Percentiles rank a stretch among this genome's conserved stretches.
phyloP scores from a whole-genome alignment of 2,888 invertebrate genomes.

The Caenorhabditis japonica region DNA sequence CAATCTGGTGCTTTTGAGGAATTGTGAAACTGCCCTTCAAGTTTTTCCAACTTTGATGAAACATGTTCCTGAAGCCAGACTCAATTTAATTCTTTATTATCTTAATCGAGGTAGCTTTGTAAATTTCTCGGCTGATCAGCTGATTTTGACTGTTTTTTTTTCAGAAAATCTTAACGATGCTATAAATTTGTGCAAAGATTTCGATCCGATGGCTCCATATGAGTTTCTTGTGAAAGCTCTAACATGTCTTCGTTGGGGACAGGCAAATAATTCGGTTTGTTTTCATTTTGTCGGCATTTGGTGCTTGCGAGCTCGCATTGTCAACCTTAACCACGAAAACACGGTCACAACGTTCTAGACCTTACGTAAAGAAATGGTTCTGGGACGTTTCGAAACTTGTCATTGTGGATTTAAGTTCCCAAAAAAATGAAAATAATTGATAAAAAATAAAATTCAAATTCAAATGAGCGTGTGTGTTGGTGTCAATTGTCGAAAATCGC shows the following conservation, averaged over 20 bases:
- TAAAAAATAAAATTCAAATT: conserved; percentile 1
- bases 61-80: conserved; percentile 93
- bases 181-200: conserved; percentile 81
- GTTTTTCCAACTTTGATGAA: conserved; percentile 91
- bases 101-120: conserved; percentile 79
- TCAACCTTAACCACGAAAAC: no score
- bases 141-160: no score
- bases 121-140: no score
- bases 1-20: conserved; percentile 82
- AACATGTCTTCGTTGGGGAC: conserved; percentile 92
- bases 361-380: no score
- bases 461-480: no score
- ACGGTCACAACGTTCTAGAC: no score
- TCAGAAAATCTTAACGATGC: conserved; percentile 70
- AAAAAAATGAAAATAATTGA: no score
- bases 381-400: background rate
- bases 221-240: conserved; percentile 97
- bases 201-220: conserved; percentile 92
- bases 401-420: background rate
- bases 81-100: conserved; percentile 95
- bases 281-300: background rate
- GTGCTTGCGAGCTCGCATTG: no score
- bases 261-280: conserved; percentile 89
- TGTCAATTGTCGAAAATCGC: no score
- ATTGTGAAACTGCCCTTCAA: conserved; percentile 80